Base-by-base conservation (phyloP, 2,113 vertebrate species). In the Catharus minimus region DNA sequence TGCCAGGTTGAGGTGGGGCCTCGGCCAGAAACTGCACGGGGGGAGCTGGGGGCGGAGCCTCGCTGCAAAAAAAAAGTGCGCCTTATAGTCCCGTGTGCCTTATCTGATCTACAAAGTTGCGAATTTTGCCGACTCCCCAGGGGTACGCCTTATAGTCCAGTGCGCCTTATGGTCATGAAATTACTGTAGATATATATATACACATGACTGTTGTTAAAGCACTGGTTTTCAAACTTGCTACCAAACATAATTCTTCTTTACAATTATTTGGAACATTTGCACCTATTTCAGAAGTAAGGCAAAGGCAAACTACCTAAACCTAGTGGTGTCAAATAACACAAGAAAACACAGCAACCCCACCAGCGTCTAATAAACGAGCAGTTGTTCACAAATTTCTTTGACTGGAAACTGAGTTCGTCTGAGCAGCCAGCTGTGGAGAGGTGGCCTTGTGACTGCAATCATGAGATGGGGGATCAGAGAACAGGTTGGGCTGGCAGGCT, bases 391-490 rank as follows among this genome's bases (percentile, higher is more conserved):
- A 26, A 55, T 69, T 60, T 21, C 41, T 77, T 36, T 19, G 26
- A 38, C 56, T 92, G 50, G 44, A 79, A 89, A 77, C 50, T 12
- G 64, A 74, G 43, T 69, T 53, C 41, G 44, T 16, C 58, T 50
- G 82, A 86, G 69, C 26, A 43, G 43, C 18, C 67, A 82, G 75
- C 13, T 0, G 0, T 44, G 24, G 57, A 47, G 78, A n/a, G 53
- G 10, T 47, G 66, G 64, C 58, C 90, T 88, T 68, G 83, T 95
- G 92, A 91, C 93, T 79, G 53, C 44, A 57, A 36, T 93, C 92
- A 95, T 73, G 80, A 82, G 93, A 39, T 3, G 2, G 36, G 78
- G 39, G 30, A 79, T 87, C 71, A 89, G 55, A 79, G 62, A 46
- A 61, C 55, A 81, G 75, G 36, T 53, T 30, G 43, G 47, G 46